A percentile compares a stretch with the other conserved stretches of the same genome.
Conservation (phyloP, 1,140 invertebrate species). For the Drosophila biarmipes region DNA sequence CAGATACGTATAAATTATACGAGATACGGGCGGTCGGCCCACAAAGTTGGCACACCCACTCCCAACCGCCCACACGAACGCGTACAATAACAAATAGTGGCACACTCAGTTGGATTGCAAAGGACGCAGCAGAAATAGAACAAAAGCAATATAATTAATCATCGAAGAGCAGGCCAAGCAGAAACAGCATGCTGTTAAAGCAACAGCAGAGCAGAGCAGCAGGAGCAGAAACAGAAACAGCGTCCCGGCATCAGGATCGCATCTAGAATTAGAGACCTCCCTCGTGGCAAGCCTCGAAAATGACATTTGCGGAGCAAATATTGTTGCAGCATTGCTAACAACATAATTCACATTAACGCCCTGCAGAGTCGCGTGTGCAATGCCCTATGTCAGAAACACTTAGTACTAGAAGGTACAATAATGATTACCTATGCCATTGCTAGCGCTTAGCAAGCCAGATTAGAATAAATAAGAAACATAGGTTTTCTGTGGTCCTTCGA, state of each 20-base stretch:
- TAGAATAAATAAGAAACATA: neutral
- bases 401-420: neutral
- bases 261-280: conserved; percentile 17
- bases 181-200: conserved; percentile 55
- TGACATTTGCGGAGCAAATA: conserved; percentile 42
- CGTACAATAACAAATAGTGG: conserved; percentile 10
- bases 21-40: conserved; percentile 25
- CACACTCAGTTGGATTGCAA: conserved; percentile 38
- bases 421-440: neutral
- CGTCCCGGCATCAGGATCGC: conserved; percentile 22
- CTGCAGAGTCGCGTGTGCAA: conserved; percentile 1
- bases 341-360: conserved; percentile 45
- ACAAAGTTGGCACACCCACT: conserved; percentile 23
- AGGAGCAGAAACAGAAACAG: conserved; percentile 2
- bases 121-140: conserved; percentile 56
- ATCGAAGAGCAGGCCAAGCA: conserved; percentile 67
- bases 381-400: conserved; percentile 14
- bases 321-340: conserved; percentile 47
- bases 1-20: conserved; percentile 42
- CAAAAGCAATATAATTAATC: conserved; percentile 78
- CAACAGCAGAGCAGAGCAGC: conserved; percentile 13
- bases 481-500: neutral
- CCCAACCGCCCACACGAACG: conserved; percentile 12
- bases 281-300: conserved; percentile 27
- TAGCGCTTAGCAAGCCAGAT: too few relatives aligned